Evolutionary conservation across 2,888 invertebrate species (phyloP).

Genomic region (Brenthis ino): DNA sequence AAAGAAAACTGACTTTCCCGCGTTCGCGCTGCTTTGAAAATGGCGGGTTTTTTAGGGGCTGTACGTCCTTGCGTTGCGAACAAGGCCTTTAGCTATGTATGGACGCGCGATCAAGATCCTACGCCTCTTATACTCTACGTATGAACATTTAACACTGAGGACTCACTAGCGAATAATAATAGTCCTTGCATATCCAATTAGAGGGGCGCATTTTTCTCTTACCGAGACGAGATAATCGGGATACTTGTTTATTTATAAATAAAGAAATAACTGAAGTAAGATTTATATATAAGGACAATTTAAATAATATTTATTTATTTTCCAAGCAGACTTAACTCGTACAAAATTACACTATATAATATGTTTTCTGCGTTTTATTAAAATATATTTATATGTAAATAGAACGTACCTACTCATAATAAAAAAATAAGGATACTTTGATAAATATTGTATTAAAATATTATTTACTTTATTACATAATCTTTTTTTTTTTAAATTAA

Average conservation of each 20-base stretch:
- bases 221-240: conserved; percentile 20
- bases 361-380: too few species aligned
- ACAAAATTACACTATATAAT: too few species aligned
- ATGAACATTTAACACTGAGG: conserved; percentile 42
- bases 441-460: too few species aligned
- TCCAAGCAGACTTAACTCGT: too few species aligned
- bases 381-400: too few species aligned
- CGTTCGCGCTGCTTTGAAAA: conserved; percentile 66
- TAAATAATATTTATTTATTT: too few species aligned
- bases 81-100: conserved; percentile 76
- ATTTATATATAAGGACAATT: background rate
- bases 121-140: conserved; percentile 71
- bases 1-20: conserved; percentile 49
- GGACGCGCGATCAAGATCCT: conserved; percentile 64
- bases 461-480: too few species aligned
- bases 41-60: conserved; percentile 73
- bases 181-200: conserved; percentile 39
- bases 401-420: too few species aligned
- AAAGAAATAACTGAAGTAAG: background rate
- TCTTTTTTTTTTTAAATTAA: too few species aligned
- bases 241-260: conserved; percentile 26
- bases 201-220: conserved; percentile 33
- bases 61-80: conserved; percentile 75
- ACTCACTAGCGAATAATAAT: conserved; percentile 42
- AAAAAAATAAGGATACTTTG: too few species aligned